Evolutionary conservation across 2,113 vertebrate genomes (phyloP).

Genomic region (Syngnathus scovelli): DNA sequence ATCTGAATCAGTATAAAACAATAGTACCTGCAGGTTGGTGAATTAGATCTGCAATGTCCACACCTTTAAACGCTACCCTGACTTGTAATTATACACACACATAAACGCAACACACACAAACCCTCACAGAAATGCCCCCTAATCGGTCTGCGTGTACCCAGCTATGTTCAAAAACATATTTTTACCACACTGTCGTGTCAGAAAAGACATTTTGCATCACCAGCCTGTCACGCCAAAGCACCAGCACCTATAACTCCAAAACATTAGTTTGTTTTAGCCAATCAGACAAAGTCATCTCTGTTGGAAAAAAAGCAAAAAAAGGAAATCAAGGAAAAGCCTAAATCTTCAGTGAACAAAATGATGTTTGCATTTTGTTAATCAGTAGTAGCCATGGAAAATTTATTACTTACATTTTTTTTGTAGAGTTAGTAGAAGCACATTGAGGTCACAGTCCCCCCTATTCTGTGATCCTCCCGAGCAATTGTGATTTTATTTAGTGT

Average conservation of each 20-base stretch:
- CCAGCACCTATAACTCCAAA: not conserved
- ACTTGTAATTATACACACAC: not conserved
- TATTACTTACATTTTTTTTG: conserved; percentile 46
- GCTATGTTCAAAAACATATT: not conserved
- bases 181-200: not conserved
- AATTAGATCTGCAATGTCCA: not conserved
- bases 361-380: not conserved
- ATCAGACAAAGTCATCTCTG: not conserved
- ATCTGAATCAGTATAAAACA: not conserved
- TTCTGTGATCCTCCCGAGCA: conserved; percentile 24
- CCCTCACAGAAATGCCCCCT: not conserved
- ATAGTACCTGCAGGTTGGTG: not conserved
- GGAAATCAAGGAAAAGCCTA: not conserved
- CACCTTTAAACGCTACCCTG: not conserved
- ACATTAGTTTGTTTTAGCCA: not conserved
- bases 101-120: not conserved
- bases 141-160: not conserved
- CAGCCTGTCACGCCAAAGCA: not conserved
- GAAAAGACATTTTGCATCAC: not conserved
- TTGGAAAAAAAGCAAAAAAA: not conserved
- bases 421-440: conserved; percentile 61
- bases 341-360: not conserved
- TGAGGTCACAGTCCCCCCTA: not conserved
- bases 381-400: conserved; percentile 59
- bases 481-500: conserved; percentile 12